Evolutionary conservation across 2,113 vertebrate genomes (phyloP).

Genomic region (Halichoeres trimaculatus): DNA sequence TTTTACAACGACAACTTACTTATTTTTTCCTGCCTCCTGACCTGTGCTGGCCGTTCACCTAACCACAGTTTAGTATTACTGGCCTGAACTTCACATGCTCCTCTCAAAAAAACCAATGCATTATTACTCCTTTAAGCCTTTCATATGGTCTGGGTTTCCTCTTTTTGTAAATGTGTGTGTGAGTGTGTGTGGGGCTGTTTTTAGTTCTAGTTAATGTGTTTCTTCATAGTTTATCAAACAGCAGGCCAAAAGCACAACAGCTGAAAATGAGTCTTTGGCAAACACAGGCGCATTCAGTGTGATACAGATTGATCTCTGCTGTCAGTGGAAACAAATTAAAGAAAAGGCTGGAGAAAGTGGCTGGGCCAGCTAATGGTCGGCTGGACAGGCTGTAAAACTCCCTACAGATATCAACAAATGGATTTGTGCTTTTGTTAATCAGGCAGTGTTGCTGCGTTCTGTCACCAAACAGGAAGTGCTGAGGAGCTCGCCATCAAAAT

Average conservation of each 20-base stretch:
- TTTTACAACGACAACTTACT: too few relatives aligned
- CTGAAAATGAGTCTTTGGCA: background rate
- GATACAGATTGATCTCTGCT: too few relatives aligned
- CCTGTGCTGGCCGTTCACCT: too few relatives aligned
- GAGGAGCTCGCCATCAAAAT: background rate
- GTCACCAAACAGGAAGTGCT: background rate
- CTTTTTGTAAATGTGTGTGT: background rate
- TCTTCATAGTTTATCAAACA: background rate
- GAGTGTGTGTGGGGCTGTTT: background rate
- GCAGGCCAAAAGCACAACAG: background rate
- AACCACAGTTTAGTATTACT: too few relatives aligned
- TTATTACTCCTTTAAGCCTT: too few relatives aligned
- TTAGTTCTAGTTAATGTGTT: background rate
- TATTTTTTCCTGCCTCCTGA: too few relatives aligned
- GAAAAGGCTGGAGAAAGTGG: background rate
- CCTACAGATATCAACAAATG: background rate
- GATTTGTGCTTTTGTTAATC: background rate
- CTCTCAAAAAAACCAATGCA: too few relatives aligned
- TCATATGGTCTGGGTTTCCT: too few relatives aligned
- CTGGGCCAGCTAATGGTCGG: background rate
- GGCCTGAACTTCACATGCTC: too few relatives aligned
- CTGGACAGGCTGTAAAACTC: background rate
- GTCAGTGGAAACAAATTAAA: background rate
- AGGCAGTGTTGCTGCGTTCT: background rate
- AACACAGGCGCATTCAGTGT: too few relatives aligned